A percentile compares a stretch with the other conserved stretches of the same genome.
phyloP scores from a whole-genome alignment of 2,888 invertebrate genomes.

The Ctenicera cuprea region DNA sequence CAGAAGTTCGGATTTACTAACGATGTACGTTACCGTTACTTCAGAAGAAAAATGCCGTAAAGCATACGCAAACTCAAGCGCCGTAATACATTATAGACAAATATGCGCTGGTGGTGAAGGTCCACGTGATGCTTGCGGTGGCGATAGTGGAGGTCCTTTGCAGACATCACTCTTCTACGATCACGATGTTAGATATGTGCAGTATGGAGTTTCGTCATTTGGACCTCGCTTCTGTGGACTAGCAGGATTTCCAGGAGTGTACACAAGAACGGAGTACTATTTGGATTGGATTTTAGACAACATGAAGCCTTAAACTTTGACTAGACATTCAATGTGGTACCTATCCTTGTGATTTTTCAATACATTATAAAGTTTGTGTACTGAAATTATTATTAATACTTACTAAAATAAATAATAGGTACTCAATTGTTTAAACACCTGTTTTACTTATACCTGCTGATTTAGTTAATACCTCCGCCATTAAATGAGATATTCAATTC shows the following conservation, averaged over 20 bases:
- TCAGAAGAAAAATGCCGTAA: conserved; percentile 44
- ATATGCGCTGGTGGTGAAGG: conserved; percentile 79
- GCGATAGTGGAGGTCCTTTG: conserved; percentile 84
- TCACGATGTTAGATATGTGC: conserved; percentile 72
- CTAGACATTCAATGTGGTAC: too few species aligned
- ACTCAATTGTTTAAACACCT: too few species aligned
- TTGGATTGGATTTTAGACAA: conserved; percentile 78
- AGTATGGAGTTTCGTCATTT: conserved; percentile 74
- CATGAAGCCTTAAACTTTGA: too few species aligned
- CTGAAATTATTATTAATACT: too few species aligned
- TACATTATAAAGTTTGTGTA: too few species aligned
- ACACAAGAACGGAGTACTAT: conserved; percentile 78
- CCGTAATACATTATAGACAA: conserved; percentile 68
- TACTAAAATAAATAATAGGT: too few species aligned
- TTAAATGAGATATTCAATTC: too few species aligned
- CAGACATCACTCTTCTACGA: conserved; percentile 21
- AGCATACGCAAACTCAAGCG: conserved; percentile 59
- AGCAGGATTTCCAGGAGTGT: conserved; percentile 80
- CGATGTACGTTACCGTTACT: conserved; percentile 71
- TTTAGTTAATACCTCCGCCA: too few species aligned
- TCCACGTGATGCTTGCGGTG: conserved; percentile 78
- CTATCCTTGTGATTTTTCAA: too few species aligned
- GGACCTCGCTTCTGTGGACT: conserved; percentile 70
- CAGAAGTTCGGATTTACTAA: conserved; percentile 69
- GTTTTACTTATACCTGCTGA: too few species aligned